Percentiles rank a stretch among this genome's conserved stretches.
These are phyloP conservation scores for Wasmannia auropunctata DNA, from an alignment of 1,140 invertebrate species.

Conservation along the genomic window DNA sequence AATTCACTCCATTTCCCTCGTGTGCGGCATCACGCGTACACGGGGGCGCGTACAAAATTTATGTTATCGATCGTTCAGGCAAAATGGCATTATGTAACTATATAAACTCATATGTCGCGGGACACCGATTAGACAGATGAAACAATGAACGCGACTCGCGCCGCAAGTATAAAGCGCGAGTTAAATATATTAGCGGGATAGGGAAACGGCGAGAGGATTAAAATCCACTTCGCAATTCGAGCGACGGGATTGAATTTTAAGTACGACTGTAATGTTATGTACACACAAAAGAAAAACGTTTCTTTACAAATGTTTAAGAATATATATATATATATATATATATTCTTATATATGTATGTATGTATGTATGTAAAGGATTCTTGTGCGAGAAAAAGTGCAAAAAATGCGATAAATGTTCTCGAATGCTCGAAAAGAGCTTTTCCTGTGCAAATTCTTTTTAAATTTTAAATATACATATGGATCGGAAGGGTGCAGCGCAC, in stretches of 20 bases:
- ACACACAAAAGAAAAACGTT: too few species aligned
- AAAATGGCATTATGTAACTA: neutral
- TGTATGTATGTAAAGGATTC: too few species aligned
- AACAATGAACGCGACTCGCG: neutral
- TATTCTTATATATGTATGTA: too few species aligned
- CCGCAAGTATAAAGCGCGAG: too few species aligned
- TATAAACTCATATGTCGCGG: neutral
- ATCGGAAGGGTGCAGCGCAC: neutral
- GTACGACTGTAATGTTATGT: neutral
- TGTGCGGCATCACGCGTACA: neutral
- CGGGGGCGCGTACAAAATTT: conserved; percentile 1
- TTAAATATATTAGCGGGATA: neutral
- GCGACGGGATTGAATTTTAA: neutral
- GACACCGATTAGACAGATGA: neutral
- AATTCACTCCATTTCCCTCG: neutral
- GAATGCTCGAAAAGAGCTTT: too few species aligned
- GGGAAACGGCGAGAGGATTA: neutral
- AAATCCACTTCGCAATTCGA: neutral
- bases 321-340: too few species aligned
- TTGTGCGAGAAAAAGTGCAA: neutral
- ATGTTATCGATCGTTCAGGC: conserved; percentile 24
- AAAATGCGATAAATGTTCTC: neutral
- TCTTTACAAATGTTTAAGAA: neutral
- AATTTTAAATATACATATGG: too few species aligned
- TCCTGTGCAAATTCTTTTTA: neutral